Evolutionary conservation across 2,888 invertebrate species (phyloP), one percentile per base, ranked within the genome.

Genomic region (Meghimatium bilineatum): DNA sequence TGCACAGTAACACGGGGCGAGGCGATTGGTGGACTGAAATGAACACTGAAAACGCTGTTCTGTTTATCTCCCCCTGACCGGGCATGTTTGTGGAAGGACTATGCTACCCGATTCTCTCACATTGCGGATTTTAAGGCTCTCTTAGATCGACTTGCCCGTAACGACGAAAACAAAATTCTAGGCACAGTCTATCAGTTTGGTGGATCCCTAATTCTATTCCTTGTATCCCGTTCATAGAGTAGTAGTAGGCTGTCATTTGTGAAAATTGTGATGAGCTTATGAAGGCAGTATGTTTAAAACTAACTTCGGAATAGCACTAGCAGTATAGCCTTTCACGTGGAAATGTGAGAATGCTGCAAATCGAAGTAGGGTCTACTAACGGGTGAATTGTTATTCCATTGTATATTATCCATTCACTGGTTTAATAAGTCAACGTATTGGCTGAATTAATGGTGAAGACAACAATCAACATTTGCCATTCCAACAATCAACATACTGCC

Each of bases 41-140:
- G 23, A 32, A 36, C n/a, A n/a, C 36, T 52, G 44, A 52, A 49
- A 23, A 26, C 60, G 72, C 81, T 74, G 63, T 74, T 81, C 20
- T 32, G 23, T 74, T 74, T 34, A 74, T 63, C 74, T 81, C 81
- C 81, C 63, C 6, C 63, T 36, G 36, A 32, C 66, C 52, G 34
- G n/a, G 5, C 2, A 1, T 66, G 2, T 32, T 17, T 34, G 74
- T 32, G 29, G 1, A 23, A 52, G 74, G 52, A 23, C 52, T 74
- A 32, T n/a, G 72, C 72, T 72, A 72, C 72, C 72, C 72, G 44
- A 38, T 72, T 36, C 26, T 26, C 34, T 32, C 67, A 34, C 67
- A 10, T 66, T 34, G 32, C 32, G 36, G n/a, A 32, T 8, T 66
- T 44, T 72, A n/a, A 72, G 72, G 44, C 72, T 72, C 23, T 26